Evolutionary conservation across 2,888 invertebrate species (phyloP).

Genomic region (Poecilus cupreus): DNA sequence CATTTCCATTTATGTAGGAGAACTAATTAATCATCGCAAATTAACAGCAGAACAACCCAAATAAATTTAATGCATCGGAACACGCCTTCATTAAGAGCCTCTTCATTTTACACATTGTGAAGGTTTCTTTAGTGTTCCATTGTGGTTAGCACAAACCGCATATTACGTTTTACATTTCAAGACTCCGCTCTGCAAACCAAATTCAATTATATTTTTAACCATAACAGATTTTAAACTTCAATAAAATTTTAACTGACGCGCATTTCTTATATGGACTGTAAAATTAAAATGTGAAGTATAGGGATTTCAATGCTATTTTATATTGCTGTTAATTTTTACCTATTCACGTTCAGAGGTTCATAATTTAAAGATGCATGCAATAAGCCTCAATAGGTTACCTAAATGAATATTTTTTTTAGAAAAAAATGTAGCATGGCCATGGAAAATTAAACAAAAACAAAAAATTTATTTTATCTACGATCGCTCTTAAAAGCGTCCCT

Average conservation of each 20-base stretch:
- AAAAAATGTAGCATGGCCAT: no score
- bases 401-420: no score
- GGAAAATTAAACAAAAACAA: no score
- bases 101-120: not conserved
- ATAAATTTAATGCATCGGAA: not conserved
- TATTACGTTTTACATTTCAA: constrained; percentile 17
- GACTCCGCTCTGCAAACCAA: not conserved
- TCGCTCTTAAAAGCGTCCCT: no score
- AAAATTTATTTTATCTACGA: no score
- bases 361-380: no score
- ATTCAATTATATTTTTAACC: constrained; percentile 39
- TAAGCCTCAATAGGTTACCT: no score
- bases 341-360: no score
- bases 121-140: not conserved
- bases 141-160: not conserved
- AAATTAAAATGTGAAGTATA: no score
- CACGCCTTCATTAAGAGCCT: not conserved
- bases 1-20: constrained; percentile 6
- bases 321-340: no score
- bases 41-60: not conserved
- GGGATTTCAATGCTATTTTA: no score
- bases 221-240: constrained; percentile 28
- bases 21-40: constrained; percentile 16
- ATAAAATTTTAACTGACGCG: not conserved
- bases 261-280: no score